Percentiles rank a stretch among this genome's conserved stretches.
Evolutionary conservation across 1,140 invertebrate species (phyloP).

Genomic region (Formica exsecta): DNA sequence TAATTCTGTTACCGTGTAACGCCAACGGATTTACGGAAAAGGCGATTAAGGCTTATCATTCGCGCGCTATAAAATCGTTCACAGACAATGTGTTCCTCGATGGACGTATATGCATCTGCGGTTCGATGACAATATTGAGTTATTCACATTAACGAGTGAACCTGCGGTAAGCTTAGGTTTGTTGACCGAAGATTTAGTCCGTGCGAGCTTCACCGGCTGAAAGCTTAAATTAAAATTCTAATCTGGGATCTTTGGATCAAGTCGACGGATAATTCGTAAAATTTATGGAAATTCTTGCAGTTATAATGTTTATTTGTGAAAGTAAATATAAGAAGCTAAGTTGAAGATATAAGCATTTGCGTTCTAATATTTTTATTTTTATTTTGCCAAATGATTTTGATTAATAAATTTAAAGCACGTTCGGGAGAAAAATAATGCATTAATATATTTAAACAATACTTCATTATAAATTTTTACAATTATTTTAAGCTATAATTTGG

Average conservation of each 20-base stretch:
- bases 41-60: slow-evolving; percentile 53
- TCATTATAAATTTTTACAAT: too few species aligned
- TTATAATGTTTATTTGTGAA: slow-evolving; percentile 11
- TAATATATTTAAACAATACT: too few species aligned
- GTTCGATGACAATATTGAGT: slow-evolving; percentile 39
- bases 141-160: slow-evolving; percentile 52
- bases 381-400: not conserved
- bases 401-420: not conserved
- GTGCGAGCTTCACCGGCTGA: slow-evolving; percentile 26
- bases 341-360: not conserved
- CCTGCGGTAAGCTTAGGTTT: slow-evolving; percentile 2
- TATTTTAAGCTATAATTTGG: too few species aligned
- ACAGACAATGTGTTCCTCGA: slow-evolving; percentile 23
- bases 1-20: slow-evolving; percentile 43
- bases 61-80: not conserved
- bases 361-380: not conserved
- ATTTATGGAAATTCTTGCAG: slow-evolving; percentile 5
- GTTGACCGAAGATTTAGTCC: slow-evolving; percentile 27
- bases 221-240: slow-evolving; percentile 56
- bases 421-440: not conserved
- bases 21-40: slow-evolving; percentile 50
- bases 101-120: slow-evolving; percentile 27
- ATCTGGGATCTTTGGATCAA: slow-evolving; percentile 32
- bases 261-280: slow-evolving; percentile 26
- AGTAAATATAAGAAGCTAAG: slow-evolving; percentile 7